These are phyloP conservation scores for Aphelinus atriplicis DNA, from an alignment of 1,140 invertebrate genomes.

Conservation along the genomic window DNA sequence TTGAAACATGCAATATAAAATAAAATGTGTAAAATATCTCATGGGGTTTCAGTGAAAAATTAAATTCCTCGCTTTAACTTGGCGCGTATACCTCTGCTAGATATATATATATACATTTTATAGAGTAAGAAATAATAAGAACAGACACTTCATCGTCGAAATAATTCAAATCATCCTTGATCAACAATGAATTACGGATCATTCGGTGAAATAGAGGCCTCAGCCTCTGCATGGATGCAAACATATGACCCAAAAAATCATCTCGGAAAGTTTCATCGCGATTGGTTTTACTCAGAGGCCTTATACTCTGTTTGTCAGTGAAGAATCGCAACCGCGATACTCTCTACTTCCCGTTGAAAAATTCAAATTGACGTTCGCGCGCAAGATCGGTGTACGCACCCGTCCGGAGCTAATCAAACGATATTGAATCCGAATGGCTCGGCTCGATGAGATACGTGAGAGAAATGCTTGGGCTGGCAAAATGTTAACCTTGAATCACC, in stretches of 20 bases:
- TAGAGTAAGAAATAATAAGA: no score
- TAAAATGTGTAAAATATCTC: no score
- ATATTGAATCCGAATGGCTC: conserved; percentile 14
- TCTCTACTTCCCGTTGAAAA: conserved; percentile 4
- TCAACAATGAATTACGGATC: no score
- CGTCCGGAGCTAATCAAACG: conserved; percentile 18
- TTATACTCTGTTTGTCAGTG: conserved; percentile 6
- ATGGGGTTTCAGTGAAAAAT: no score
- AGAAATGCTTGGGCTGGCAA: background rate
- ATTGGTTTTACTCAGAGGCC: background rate
- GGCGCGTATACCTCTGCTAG: no score
- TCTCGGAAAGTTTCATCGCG: background rate
- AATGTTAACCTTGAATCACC: background rate
- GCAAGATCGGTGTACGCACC: background rate
- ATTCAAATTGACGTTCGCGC: conserved; percentile 3
- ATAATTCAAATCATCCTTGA: conserved; percentile 3
- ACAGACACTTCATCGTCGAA: background rate
- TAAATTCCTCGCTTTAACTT: no score
- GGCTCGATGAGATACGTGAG: no score
- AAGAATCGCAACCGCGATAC: background rate
- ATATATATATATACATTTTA: no score
- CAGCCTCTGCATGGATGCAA: background rate
- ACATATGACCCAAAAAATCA: background rate
- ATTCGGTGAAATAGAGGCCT: no score
- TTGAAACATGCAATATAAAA: no score